phyloP scores from a whole-genome alignment of 1,140 invertebrate species.

The Stegodyphus dumicola region DNA sequence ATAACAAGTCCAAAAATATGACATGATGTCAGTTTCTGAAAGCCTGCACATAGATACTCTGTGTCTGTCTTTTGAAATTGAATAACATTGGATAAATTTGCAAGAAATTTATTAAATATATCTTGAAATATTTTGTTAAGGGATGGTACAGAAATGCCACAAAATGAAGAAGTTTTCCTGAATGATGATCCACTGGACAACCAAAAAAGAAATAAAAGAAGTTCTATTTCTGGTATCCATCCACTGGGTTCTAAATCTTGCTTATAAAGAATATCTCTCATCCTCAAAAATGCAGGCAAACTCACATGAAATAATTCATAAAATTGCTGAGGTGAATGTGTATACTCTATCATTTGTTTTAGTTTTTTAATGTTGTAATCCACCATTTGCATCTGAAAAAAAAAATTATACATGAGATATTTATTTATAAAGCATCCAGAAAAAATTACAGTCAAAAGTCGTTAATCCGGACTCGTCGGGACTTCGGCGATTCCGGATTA shows the following conservation, averaged over 20 bases:
- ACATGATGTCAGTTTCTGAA: not conserved
- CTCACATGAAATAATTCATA: not conserved
- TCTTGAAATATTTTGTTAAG: not conserved
- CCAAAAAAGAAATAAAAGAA: constrained; percentile 4
- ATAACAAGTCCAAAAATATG: not conserved
- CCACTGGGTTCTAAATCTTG: not conserved
- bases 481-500: too few species aligned
- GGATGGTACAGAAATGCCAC: not conserved
- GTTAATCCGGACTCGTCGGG: too few species aligned
- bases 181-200: not conserved
- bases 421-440: too few species aligned
- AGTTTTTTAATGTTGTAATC: not conserved
- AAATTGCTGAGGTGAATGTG: not conserved
- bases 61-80: not conserved
- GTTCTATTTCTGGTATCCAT: not conserved
- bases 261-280: not conserved
- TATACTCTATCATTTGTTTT: not conserved
- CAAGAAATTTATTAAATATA: not conserved
- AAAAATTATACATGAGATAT: not conserved
- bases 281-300: not conserved
- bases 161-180: not conserved
- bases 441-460: too few species aligned
- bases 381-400: not conserved
- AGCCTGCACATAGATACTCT: not conserved
- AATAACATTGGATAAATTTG: not conserved